phyloP scores from a whole-genome alignment of 2,888 invertebrate genomes.

The Pseudococcus jackbeardsleyi region DNA sequence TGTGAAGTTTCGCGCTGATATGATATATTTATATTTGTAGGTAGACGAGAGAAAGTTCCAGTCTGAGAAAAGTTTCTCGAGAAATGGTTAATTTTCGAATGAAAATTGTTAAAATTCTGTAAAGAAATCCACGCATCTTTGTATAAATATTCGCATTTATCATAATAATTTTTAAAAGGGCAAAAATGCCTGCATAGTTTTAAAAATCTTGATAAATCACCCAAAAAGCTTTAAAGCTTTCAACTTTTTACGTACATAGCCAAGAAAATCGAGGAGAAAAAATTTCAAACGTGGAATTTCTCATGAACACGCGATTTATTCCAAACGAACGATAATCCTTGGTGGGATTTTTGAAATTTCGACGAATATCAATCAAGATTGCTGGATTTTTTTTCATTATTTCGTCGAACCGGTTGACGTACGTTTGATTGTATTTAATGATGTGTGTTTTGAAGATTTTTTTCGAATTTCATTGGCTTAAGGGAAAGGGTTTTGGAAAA shows the following conservation, averaged over 20 bases:
- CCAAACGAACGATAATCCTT: background rate
- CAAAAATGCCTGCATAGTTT: slow-evolving; percentile 25
- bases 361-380: background rate
- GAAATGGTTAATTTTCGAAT: background rate
- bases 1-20: background rate
- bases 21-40: background rate
- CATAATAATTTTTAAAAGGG: slow-evolving; percentile 18
- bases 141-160: slow-evolving; percentile 5
- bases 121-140: background rate
- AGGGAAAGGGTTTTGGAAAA: background rate
- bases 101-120: background rate
- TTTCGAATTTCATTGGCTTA: background rate
- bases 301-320: background rate
- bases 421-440: background rate
- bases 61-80: slow-evolving; percentile 14
- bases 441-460: background rate
- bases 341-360: background rate
- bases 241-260: background rate
- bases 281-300: background rate
- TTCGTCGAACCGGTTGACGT: background rate
- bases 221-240: background rate
- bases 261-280: background rate
- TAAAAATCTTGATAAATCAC: slow-evolving; percentile 16
- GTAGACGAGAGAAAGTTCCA: background rate
- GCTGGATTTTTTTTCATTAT: background rate